These are phyloP conservation scores for Halichondria panicea DNA, from an alignment of 37 sponge, comb jelly and placozoan species.

Conservation along the genomic window DNA sequence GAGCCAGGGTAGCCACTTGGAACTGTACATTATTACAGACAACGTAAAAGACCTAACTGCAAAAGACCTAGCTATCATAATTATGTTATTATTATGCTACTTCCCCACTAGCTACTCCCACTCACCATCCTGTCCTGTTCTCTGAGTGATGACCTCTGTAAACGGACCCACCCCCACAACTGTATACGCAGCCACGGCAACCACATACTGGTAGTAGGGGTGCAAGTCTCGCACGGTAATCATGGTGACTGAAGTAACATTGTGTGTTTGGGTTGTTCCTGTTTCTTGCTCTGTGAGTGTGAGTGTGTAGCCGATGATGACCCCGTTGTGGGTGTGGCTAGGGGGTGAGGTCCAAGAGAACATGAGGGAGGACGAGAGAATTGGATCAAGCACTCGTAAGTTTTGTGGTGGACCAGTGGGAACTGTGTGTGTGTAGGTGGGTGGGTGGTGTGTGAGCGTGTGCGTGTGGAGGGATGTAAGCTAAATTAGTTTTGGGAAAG, in stretches of 20 bases:
- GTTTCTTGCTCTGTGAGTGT: not conserved
- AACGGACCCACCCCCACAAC: constrained; percentile 22
- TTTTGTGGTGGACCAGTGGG: too few species aligned
- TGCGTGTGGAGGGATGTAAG: too few species aligned
- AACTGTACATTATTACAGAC: too few species aligned
- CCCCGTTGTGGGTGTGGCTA: constrained; percentile 25
- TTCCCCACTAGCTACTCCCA: too few species aligned
- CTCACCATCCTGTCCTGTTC: constrained; percentile 49
- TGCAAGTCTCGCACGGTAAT: constrained; percentile 13
- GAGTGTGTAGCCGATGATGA: constrained; percentile 24
- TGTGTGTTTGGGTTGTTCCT: constrained; percentile 6
- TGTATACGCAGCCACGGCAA: constrained; percentile 25
- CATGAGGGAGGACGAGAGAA: not conserved
- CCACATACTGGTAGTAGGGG: constrained; percentile 43
- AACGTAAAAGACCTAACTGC: too few species aligned
- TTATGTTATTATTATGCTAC: too few species aligned
- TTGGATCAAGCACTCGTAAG: too few species aligned
- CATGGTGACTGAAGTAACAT: not conserved
- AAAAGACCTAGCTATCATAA: too few species aligned
- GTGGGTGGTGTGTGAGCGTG: too few species aligned
- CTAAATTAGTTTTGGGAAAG: too few species aligned
- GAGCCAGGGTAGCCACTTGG: constrained; percentile 22
- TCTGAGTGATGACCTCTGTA: constrained; percentile 1
- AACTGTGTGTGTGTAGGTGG: too few species aligned
- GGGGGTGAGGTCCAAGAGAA: constrained; percentile 26